Conservation (phyloP, 2,888 invertebrate species). For the Hylaea fasciaria region DNA sequence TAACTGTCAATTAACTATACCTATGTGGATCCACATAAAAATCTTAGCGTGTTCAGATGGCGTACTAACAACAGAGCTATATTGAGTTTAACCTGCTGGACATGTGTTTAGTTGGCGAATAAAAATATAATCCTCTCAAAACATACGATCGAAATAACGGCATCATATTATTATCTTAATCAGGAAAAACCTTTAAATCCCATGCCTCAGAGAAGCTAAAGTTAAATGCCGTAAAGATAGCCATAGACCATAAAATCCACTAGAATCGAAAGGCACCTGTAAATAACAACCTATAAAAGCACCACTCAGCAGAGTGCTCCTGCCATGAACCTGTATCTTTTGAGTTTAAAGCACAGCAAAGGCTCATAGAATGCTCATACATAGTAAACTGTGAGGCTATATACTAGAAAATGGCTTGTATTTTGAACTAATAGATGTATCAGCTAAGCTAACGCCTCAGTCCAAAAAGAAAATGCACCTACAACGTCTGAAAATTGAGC, state of each 20-base stretch:
- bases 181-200: not conserved
- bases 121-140: no score
- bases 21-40: no score
- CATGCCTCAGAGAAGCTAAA: not conserved
- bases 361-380: constrained; percentile 54
- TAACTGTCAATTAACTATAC: no score
- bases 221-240: constrained; percentile 15
- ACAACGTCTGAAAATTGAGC: no score
- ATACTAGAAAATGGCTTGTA: not conserved
- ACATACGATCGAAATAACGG: no score
- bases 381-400: constrained; percentile 46
- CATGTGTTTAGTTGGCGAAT: no score
- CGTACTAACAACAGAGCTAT: no score
- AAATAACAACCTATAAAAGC: constrained; percentile 56
- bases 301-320: constrained; percentile 41
- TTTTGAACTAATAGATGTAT: not conserved
- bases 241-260: constrained; percentile 20
- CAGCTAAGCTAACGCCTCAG: no score
- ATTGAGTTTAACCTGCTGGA: no score
- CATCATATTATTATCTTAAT: no score
- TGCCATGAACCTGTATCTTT: constrained; percentile 38
- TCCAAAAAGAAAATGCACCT: no score
- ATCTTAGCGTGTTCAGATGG: no score
- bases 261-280: constrained; percentile 36
- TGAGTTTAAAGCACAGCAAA: constrained; percentile 45